Conservation (phyloP, 2,888 invertebrate genomes). For the Lasioglossum oenotherae region DNA sequence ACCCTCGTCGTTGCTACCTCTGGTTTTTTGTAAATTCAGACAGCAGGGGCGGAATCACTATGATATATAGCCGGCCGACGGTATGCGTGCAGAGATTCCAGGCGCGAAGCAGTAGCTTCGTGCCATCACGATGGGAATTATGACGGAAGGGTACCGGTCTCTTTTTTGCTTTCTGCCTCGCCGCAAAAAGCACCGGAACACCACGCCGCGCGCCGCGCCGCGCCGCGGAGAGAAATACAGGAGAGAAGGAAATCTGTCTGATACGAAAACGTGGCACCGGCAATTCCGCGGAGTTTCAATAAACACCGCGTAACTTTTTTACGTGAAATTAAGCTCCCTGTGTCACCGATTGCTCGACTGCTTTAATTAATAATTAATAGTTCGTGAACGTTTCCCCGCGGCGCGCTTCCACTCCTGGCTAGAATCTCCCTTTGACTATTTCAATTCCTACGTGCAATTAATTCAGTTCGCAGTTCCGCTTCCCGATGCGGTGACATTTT, state of each 20-base stretch:
- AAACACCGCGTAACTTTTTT: not conserved
- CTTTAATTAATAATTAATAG: not conserved
- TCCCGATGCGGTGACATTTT: not conserved
- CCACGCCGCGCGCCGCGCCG: constrained; percentile 1
- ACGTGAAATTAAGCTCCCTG: not conserved
- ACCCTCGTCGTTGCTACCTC: not conserved
- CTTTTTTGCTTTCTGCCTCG: constrained; percentile 36
- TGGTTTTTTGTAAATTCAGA: constrained; percentile 61
- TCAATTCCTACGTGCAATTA: not conserved
- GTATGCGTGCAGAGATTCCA: constrained; percentile 68
- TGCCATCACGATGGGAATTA: constrained; percentile 66
- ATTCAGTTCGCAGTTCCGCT: not conserved
- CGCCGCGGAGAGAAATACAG: not conserved
- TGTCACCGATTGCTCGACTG: not conserved
- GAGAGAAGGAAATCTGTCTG: not conserved
- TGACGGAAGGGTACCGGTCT: constrained; percentile 65
- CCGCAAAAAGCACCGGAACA: constrained; percentile 33
- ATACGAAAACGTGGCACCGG: not conserved
- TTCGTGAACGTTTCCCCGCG: not conserved
- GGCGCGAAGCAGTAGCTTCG: constrained; percentile 62
- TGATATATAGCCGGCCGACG: constrained; percentile 61
- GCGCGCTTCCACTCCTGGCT: not conserved
- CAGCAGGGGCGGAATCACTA: constrained; percentile 47
- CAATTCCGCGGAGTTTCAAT: not conserved
- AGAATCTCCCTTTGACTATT: not conserved